Evolutionary conservation across 2,797 vertebrate genomes (phyloP).

Genomic region (Chloroceryle inda): DNA sequence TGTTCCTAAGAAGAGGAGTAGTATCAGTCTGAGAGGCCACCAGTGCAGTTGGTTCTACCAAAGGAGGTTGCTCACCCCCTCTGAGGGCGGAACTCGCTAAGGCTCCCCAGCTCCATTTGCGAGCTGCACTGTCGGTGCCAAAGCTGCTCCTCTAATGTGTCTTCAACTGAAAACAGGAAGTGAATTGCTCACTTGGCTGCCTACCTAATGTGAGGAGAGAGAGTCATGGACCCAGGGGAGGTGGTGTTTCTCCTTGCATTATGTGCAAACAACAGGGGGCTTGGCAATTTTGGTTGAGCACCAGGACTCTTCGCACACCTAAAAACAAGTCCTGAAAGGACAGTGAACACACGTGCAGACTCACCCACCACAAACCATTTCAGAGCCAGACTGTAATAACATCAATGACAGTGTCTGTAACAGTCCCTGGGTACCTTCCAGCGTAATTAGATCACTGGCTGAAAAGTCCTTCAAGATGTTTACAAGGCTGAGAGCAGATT

Average conservation of each 20-base stretch:
- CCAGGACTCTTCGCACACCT: neutral
- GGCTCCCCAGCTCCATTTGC: neutral
- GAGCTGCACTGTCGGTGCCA: neutral
- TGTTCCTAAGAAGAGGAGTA: neutral
- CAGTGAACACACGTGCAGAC: fast-evolving
- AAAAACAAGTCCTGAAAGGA: neutral
- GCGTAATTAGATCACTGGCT: neutral
- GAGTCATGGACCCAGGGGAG: neutral
- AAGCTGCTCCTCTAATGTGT: neutral
- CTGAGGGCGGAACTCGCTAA: neutral
- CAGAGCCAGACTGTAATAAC: neutral
- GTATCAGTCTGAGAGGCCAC: neutral
- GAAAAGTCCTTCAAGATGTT: neutral
- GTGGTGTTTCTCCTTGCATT: neutral
- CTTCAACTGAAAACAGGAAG: constrained; percentile 34
- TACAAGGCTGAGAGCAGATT: neutral
- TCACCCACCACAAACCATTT: fast-evolving
- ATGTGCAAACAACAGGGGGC: neutral
- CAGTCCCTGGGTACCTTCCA: neutral
- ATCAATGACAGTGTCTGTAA: neutral
- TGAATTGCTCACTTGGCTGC: constrained; percentile 31
- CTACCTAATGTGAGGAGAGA: neutral
- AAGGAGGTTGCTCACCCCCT: neutral
- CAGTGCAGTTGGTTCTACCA: neutral
- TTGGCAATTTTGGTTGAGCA: neutral